Evolutionary conservation across 2,888 invertebrate genomes (phyloP), one percentile per base, ranked within the genome.

Genomic region (Orthonevra nobilis): DNA sequence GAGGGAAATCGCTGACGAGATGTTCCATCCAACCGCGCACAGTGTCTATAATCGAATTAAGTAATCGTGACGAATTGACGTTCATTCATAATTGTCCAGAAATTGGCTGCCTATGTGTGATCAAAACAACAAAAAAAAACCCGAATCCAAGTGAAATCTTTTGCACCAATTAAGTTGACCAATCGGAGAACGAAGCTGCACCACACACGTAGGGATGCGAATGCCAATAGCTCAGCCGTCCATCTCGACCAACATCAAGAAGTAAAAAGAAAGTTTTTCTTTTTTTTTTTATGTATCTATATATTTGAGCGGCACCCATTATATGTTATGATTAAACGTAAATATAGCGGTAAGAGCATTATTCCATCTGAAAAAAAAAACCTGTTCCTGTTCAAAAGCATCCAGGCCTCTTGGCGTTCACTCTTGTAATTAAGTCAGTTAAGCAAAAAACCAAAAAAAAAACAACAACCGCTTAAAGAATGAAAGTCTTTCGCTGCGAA

Each of bases 71-170:
- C 69, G 50, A 40, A 63, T 38, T 30, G 60, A 61, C 38, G 28
- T 50, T 36, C 34, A 9, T 38, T 44, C 15, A 56, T 68, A 40
- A 42, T n/a, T 23, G 9, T 42, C 42, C 63, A 38, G 28, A 40
- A 54, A 56, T 26, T 28, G 56, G 50, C 32, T 23, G 5, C 23
- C 3, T 5, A 3, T 3, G 23, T 23, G 23, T 5, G 23, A 23
- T 23, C 3, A 23, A 23, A 23, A 5, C 23, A 23, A 5, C 23
- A 23, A 23, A 23, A n/a, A n/a, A n/a, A n/a, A n/a, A n/a, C n/a
- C n/a, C n/a, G n/a, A n/a, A n/a, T n/a, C n/a, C 28, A 63, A 61
- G 75, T 70, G 69, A 77, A 77, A 77, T 70, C 58, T 56, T 52
- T 77, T 64, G 50, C 63, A 64, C 75, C 70, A 77, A 69, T 77